Evolutionary conservation across 2,888 invertebrate genomes (phyloP).

Genomic region (Volucella bombylans): DNA sequence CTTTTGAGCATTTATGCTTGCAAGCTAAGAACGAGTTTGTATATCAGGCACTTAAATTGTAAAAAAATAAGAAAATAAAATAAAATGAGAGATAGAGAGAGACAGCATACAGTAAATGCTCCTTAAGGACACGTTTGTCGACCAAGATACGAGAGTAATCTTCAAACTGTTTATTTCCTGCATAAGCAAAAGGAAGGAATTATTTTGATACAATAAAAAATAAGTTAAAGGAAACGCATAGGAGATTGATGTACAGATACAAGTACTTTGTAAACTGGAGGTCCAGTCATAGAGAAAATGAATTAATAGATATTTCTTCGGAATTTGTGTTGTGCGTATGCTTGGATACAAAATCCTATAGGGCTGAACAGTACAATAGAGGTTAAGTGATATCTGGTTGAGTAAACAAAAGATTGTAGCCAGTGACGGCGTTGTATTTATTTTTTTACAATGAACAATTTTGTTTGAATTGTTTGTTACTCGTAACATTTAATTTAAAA

Average conservation of each 20-base stretch:
- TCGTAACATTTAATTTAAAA: too few relatives aligned
- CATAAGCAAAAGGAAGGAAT: background rate
- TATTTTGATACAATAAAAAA: background rate
- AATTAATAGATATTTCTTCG: background rate
- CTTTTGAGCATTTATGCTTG: slow-evolving; percentile 46
- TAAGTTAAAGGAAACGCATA: slow-evolving; percentile 2
- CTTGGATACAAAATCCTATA: too few relatives aligned
- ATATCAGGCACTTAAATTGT: slow-evolving; percentile 7
- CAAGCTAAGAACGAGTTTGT: slow-evolving; percentile 13
- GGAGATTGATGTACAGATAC: background rate
- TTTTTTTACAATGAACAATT: too few relatives aligned
- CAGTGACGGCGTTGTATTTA: too few relatives aligned
- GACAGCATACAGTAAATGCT: background rate
- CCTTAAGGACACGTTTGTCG: background rate
- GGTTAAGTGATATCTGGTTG: too few relatives aligned
- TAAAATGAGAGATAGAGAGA: too few relatives aligned
- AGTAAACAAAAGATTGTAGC: too few relatives aligned
- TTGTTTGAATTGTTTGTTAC: too few relatives aligned
- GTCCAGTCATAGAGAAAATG: slow-evolving; percentile 2
- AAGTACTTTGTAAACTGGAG: background rate
- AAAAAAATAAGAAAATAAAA: background rate
- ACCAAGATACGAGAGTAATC: background rate
- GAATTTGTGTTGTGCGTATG: background rate
- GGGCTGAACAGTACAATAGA: too few relatives aligned
- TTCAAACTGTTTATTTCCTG: background rate